Evolutionary conservation across 2,797 vertebrate species (phyloP).

Genomic region (Natrix natrix): DNA sequence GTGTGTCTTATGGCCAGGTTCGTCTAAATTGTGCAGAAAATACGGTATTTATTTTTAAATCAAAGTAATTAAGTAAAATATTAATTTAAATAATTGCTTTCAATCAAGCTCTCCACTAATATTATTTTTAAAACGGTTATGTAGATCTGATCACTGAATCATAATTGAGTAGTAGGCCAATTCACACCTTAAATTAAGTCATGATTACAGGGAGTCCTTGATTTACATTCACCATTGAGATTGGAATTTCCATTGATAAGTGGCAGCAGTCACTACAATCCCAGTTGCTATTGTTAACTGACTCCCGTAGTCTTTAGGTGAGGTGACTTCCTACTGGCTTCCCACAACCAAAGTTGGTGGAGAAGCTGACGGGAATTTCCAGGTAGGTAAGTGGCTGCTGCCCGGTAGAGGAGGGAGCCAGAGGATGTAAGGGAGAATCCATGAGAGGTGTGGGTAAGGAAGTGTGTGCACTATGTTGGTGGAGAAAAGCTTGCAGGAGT

Average conservation of each 20-base stretch:
- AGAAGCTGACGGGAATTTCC: neutral
- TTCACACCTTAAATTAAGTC: neutral
- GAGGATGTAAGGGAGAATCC: neutral
- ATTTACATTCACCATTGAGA: neutral
- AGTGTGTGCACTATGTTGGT: no score
- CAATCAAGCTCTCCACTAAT: neutral
- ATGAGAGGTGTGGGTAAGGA: neutral
- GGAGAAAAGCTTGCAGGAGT: no score
- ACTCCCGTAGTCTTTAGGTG: neutral
- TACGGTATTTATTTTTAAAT: neutral
- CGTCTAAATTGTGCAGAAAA: no score
- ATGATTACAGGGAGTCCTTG: neutral
- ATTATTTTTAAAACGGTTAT: neutral
- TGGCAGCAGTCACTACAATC: neutral
- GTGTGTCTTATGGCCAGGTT: no score
- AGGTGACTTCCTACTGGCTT: neutral
- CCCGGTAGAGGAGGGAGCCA: neutral
- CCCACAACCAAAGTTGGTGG: neutral
- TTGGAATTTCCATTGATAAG: neutral
- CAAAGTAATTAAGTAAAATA: neutral
- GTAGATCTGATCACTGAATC: neutral
- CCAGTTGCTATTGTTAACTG: neutral
- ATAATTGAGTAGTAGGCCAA: neutral
- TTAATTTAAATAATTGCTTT: neutral
- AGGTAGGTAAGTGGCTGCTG: neutral